Evolutionary conservation across 35 echinoderm and acorn worm species (phyloP).

Genomic region (Apostichopus parvimensis): DNA sequence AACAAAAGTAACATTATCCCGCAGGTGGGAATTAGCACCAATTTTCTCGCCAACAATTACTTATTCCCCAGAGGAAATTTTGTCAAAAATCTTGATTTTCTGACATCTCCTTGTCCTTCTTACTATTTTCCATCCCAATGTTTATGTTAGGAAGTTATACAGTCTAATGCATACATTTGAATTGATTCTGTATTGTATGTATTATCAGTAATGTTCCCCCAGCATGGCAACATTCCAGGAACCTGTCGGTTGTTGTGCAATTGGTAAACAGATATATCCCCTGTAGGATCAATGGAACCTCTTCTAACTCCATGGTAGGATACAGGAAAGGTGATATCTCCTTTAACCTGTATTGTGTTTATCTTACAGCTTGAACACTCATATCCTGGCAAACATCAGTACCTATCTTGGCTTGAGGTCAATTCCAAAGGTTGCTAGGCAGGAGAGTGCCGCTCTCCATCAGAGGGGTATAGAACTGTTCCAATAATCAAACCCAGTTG

Average conservation of each 20-base stretch:
- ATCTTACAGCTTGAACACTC: constrained; percentile 15
- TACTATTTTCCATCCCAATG: no score
- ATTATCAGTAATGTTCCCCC: no score
- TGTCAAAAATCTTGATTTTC: no score
- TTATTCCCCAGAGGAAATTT: no score
- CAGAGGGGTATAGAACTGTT: neutral
- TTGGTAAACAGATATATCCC: neutral
- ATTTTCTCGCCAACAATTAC: no score
- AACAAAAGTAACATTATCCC: no score
- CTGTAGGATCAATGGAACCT: neutral
- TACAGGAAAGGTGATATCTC: no score
- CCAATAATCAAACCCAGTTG: neutral
- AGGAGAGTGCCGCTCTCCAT: neutral
- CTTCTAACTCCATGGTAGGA: neutral
- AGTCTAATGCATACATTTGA: no score
- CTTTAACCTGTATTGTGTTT: neutral
- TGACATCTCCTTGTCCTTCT: no score
- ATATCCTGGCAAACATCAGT: constrained; percentile 24
- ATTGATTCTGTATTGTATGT: no score
- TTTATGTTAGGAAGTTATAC: no score
- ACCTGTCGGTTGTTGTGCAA: neutral
- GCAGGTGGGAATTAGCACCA: no score
- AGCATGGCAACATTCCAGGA: constrained; percentile 10
- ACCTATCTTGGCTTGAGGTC: neutral
- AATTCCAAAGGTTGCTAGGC: constrained; percentile 23